A percentile compares a stretch with the other conserved stretches of the same genome.
phyloP scores from a whole-genome alignment of 2,797 vertebrate genomes.

The Buphagus erythrorhynchus region DNA sequence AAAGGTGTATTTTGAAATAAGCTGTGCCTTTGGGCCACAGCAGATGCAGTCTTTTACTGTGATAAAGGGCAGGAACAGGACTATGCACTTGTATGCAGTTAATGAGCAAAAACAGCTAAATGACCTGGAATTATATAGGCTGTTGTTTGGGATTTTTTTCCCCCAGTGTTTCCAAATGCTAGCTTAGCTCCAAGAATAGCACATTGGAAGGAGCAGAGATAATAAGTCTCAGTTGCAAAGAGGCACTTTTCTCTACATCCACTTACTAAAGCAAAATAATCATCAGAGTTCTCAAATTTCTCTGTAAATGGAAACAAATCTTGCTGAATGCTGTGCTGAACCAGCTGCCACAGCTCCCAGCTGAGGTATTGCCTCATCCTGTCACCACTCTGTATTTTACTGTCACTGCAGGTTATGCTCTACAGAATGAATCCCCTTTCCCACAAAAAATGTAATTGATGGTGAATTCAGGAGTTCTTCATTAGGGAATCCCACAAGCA shows the following conservation, averaged over 20 bases:
- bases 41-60: neutral
- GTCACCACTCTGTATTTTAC: neutral
- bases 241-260: neutral
- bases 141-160: neutral
- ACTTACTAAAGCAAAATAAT: conserved; percentile 44
- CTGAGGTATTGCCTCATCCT: neutral
- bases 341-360: conserved; percentile 4
- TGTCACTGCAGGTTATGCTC: neutral
- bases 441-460: neutral
- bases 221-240: conserved; percentile 75
- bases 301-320: conserved; percentile 10
- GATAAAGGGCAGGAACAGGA: neutral
- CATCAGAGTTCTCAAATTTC: conserved; percentile 34
- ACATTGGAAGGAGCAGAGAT: neutral
- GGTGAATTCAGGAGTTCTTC: neutral
- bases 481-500: neutral
- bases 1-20: neutral
- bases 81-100: neutral
- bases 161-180: neutral
- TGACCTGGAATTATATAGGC: neutral
- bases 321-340: conserved; percentile 49
- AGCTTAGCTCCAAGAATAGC: neutral
- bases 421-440: neutral
- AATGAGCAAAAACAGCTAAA: neutral
- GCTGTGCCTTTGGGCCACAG: neutral